Percentiles rank a stretch among this genome's conserved stretches.
phyloP scores from a whole-genome alignment of 2,888 invertebrate genomes.

The Drosophila acutilabella region DNA sequence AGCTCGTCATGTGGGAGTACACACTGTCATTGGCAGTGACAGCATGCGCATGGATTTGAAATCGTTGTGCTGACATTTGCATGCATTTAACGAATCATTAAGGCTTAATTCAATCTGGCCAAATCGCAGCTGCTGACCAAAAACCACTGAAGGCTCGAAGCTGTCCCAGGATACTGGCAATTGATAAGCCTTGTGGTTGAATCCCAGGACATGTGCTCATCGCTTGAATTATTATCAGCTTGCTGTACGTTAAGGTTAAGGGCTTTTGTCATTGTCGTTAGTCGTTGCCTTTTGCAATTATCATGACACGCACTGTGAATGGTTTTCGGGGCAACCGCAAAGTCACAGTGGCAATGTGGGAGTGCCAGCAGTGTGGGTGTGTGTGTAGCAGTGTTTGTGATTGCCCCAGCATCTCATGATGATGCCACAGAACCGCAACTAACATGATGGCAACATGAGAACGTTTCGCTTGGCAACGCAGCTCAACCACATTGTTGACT shows the following conservation, averaged over 20 bases:
- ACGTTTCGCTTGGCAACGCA: slow-evolving; percentile 43
- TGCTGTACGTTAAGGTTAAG: slow-evolving; percentile 56
- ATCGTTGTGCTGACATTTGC: slow-evolving; percentile 15
- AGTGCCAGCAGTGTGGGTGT: slow-evolving; percentile 8
- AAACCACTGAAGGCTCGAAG: slow-evolving; percentile 24
- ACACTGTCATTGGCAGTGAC: slow-evolving; percentile 9
- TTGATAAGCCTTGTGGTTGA: slow-evolving; percentile 53
- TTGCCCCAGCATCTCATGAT: slow-evolving; percentile 72
- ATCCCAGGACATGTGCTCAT: slow-evolving; percentile 40
- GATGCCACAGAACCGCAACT: slow-evolving; percentile 76
- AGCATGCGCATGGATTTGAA: slow-evolving; percentile 6
- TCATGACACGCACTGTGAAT: slow-evolving; percentile 64
- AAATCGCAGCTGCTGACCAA: not conserved
- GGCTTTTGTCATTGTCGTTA: slow-evolving; percentile 13
- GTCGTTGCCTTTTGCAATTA: slow-evolving; percentile 70
- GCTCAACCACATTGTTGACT: slow-evolving; percentile 47
- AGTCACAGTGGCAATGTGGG: slow-evolving; percentile 52
- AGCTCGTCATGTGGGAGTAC: slow-evolving; percentile 50
- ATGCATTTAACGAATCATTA: slow-evolving; percentile 74
- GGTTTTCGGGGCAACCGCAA: slow-evolving; percentile 59
- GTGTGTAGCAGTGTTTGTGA: slow-evolving; percentile 28
- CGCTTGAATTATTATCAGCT: slow-evolving; percentile 77
- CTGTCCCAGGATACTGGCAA: slow-evolving; percentile 30
- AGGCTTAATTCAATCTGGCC: slow-evolving; percentile 62
- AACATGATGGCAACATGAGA: slow-evolving; percentile 66